A percentile compares a stretch with the other conserved stretches of the same genome.
Conservation (phyloP, 2,888 invertebrate species). For the Tetanocera ferruginea region DNA sequence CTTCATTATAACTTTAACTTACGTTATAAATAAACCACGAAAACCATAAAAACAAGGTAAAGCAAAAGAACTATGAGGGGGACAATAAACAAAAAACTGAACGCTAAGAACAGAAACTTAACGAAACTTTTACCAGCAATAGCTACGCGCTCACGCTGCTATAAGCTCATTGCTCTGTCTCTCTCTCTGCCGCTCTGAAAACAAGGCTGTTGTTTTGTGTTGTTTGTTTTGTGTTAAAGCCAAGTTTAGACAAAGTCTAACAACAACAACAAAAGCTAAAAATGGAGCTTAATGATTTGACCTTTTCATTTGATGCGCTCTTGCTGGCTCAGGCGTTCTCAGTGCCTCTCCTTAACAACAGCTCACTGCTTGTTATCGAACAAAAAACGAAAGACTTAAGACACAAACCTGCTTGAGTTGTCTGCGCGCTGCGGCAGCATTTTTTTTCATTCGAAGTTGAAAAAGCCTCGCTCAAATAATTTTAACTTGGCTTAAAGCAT, state of each 20-base stretch:
- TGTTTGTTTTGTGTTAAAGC: no score
- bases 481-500: constrained; percentile 43
- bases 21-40: constrained; percentile 25
- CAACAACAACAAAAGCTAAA: no score
- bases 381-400: constrained; percentile 50
- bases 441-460: constrained; percentile 27
- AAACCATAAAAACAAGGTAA: constrained; percentile 12
- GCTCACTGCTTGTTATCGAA: background rate
- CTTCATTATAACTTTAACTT: constrained; percentile 44
- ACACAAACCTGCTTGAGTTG: constrained; percentile 41
- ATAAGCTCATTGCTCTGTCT: background rate
- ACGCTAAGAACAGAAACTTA: background rate
- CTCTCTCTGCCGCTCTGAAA: background rate
- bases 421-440: background rate
- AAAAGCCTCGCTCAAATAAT: constrained; percentile 20
- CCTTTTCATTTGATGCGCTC: no score
- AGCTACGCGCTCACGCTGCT: background rate
- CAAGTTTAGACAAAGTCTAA: no score
- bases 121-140: constrained; percentile 11
- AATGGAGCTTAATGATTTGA: no score
- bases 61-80: background rate
- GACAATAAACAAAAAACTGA: background rate
- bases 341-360: background rate
- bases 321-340: constrained; percentile 37
- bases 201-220: no score